A percentile compares a stretch with the other conserved stretches of the same genome.
These are phyloP conservation scores for Drosophila greeni DNA, from an alignment of 2,888 invertebrate genomes.

Conservation along the genomic window DNA sequence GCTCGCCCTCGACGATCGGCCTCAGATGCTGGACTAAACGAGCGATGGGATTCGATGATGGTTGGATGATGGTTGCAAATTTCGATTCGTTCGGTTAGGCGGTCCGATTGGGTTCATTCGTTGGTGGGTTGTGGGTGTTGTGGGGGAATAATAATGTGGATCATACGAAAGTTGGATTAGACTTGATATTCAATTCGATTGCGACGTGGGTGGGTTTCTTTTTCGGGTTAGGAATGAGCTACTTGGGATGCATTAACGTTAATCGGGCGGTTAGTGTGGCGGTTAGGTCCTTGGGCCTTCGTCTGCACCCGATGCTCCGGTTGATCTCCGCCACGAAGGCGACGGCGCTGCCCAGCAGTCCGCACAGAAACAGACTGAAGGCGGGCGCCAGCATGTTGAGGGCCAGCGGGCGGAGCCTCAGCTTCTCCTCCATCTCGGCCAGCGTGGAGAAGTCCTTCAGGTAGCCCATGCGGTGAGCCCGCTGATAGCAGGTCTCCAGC, in stretches of 20 bases:
- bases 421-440: constrained; percentile 16
- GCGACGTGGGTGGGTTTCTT: not conserved
- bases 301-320: constrained; percentile 15
- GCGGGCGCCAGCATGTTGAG: constrained; percentile 41
- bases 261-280: constrained; percentile 56
- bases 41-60: constrained; percentile 27
- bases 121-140: constrained; percentile 41
- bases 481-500: constrained; percentile 33
- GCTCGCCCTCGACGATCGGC: constrained; percentile 75
- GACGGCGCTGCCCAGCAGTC: constrained; percentile 39
- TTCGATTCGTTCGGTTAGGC: constrained; percentile 37
- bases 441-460: constrained; percentile 49
- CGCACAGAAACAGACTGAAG: constrained; percentile 48
- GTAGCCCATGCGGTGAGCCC: constrained; percentile 48
- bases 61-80: constrained; percentile 43
- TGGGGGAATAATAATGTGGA: constrained; percentile 54
- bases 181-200: constrained; percentile 25
- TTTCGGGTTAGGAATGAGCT: constrained; percentile 47
- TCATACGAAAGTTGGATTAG: constrained; percentile 41
- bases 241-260: constrained; percentile 46
- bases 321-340: constrained; percentile 49
- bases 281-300: constrained; percentile 20
- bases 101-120: constrained; percentile 43
- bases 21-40: constrained; percentile 67
- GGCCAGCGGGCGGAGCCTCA: constrained; percentile 26